phyloP scores from a whole-genome alignment of 1,140 invertebrate species.

The Drosophila tristis region DNA sequence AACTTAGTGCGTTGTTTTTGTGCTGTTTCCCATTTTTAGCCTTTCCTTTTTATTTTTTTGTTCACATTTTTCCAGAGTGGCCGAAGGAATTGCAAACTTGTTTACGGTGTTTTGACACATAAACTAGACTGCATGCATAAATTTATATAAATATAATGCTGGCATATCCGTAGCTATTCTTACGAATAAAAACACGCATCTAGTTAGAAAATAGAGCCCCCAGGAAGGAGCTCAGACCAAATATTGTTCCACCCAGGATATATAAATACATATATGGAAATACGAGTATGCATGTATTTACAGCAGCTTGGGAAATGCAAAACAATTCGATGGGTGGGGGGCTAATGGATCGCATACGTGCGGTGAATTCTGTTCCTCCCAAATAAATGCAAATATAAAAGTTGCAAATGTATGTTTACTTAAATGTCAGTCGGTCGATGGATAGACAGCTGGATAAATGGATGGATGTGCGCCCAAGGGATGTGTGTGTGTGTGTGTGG shows the following conservation, averaged over 20 bases:
- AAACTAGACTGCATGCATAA: conserved; percentile 36
- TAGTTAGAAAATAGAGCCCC: conserved; percentile 16
- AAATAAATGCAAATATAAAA: conserved; percentile 53
- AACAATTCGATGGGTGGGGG: conserved; percentile 23
- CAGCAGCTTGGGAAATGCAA: conserved; percentile 54
- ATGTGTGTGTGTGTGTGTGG: neutral
- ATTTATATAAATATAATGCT: conserved; percentile 26
- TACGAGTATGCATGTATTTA: conserved; percentile 14
- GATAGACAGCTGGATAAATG: conserved; percentile 8
- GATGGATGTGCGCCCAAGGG: neutral
- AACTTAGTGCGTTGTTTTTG: conserved; percentile 37
- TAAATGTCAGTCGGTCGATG: conserved; percentile 11
- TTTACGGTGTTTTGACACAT: conserved; percentile 62
- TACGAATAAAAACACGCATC: conserved; percentile 19
- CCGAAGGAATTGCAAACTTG: conserved; percentile 56
- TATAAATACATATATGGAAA: conserved; percentile 2
- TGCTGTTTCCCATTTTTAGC: conserved; percentile 7
- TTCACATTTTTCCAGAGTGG: too few relatives aligned
- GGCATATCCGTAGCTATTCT: conserved; percentile 23
- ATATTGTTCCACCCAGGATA: neutral
- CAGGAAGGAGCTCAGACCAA: conserved; percentile 14
- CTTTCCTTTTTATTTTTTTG: conserved; percentile 9
- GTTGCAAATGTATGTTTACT: conserved; percentile 8
- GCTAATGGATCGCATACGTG: conserved; percentile 14
- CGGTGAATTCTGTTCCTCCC: neutral